These are phyloP conservation scores for Drosophila mettleri DNA, from an alignment of 2,888 invertebrate species.

Conservation along the genomic window DNA sequence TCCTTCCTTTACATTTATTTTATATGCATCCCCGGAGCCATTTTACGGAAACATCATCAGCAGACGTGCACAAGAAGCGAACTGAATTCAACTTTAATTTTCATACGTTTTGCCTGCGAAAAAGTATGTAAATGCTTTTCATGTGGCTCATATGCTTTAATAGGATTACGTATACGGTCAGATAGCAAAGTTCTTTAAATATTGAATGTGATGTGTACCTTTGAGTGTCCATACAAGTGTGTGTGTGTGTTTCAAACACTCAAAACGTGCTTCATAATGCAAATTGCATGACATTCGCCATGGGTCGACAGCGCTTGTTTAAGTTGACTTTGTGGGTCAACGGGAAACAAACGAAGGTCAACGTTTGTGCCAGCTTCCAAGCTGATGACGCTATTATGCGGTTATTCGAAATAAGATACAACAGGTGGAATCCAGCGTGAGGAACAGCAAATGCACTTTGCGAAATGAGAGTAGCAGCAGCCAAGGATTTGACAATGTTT, in stretches of 20 bases:
- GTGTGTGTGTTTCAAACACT: conserved; percentile 13
- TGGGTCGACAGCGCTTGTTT: neutral
- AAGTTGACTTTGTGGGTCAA: conserved; percentile 18
- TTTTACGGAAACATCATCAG: conserved; percentile 61
- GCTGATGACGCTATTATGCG: conserved; percentile 14
- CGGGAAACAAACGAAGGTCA: conserved; percentile 4
- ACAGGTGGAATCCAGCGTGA: neutral
- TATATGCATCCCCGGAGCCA: conserved; percentile 67
- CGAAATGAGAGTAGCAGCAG: neutral
- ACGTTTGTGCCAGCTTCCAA: conserved; percentile 12
- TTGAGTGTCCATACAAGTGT: conserved; percentile 7
- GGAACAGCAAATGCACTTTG: neutral
- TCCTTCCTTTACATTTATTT: conserved; percentile 32
- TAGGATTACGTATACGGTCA: conserved; percentile 6
- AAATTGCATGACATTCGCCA: conserved; percentile 17
- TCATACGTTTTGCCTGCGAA: neutral
- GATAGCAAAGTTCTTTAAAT: conserved; percentile 32
- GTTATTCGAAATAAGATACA: neutral
- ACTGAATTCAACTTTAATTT: conserved; percentile 8
- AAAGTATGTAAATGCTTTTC: conserved; percentile 1
- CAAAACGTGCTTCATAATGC: conserved; percentile 39
- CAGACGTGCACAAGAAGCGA: conserved; percentile 21
- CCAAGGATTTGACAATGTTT: neutral
- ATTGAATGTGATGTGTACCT: conserved; percentile 37
- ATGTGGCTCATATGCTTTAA: conserved; percentile 36